Percentiles rank a stretch among this genome's conserved stretches.
Evolutionary conservation across 2,888 invertebrate species (phyloP).

Genomic region (Protula sp.): DNA sequence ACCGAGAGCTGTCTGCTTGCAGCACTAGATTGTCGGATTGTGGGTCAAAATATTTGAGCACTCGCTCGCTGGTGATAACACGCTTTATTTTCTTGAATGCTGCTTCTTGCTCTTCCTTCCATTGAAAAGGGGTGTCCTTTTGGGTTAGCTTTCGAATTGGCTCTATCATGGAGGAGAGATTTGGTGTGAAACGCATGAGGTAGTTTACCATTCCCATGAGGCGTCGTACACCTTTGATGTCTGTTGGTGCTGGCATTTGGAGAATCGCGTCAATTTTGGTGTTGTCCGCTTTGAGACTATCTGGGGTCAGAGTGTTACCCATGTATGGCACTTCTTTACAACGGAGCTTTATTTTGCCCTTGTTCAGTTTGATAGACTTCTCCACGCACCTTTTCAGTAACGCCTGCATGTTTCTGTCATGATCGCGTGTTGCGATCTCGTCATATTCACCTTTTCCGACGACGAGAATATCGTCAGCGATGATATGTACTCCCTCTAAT

Average conservation of each 20-base stretch:
- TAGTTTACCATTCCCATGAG: background rate
- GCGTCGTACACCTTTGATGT: background rate
- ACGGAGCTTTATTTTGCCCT: background rate
- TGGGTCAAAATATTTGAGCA: background rate
- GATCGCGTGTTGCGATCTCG: constrained; percentile 14
- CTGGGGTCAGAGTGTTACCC: background rate
- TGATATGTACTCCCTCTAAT: too few relatives aligned
- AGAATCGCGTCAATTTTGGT: background rate
- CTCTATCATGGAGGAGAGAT: background rate
- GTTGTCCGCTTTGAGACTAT: background rate
- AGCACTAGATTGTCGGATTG: background rate
- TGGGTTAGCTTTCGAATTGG: background rate
- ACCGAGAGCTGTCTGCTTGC: background rate
- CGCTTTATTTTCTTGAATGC: background rate
- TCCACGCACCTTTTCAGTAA: background rate
- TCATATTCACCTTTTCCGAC: constrained; percentile 17
- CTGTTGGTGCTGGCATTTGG: background rate
- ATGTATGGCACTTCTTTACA: constrained; percentile 1
- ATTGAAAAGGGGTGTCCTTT: background rate
- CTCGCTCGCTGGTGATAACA: background rate
- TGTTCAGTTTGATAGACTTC: background rate
- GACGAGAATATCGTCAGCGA: constrained; percentile 25
- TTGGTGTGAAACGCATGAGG: background rate
- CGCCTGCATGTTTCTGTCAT: background rate
- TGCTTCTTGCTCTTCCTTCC: background rate